Percentiles rank a stretch among this genome's conserved stretches.
These are phyloP conservation scores for Petromus typicus DNA, from an alignment of 2,113 vertebrate species.

Conservation along the genomic window DNA sequence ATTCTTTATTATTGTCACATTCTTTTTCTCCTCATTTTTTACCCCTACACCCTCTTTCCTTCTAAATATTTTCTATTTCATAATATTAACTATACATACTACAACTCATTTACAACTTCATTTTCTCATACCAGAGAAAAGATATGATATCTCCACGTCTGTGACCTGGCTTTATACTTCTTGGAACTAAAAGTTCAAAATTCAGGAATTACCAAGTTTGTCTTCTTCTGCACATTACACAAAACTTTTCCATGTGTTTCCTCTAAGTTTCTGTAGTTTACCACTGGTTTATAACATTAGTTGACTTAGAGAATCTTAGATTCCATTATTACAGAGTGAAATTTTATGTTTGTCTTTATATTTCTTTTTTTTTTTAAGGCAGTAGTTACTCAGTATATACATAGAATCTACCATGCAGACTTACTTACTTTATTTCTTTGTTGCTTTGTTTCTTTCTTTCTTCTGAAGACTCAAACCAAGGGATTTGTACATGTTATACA, in stretches of 20 bases:
- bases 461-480: background rate
- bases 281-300: background rate
- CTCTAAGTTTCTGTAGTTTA: background rate
- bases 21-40: too few species aligned
- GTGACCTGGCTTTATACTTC: background rate
- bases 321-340: background rate
- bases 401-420: fast-evolving
- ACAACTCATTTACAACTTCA: too few species aligned
- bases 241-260: background rate
- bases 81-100: too few species aligned
- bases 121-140: too few species aligned
- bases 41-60: too few species aligned
- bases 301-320: background rate
- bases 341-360: background rate
- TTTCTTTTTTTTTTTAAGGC: background rate
- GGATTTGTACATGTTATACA: background rate
- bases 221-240: background rate
- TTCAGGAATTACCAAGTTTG: background rate
- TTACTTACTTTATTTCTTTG: background rate
- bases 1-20: too few species aligned
- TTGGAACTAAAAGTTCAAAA: background rate
- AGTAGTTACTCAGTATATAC: too few species aligned
- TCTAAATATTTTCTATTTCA: too few species aligned
- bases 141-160: too few species aligned
- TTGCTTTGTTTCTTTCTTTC: too few species aligned